These are phyloP conservation scores for Mastomys natalensis DNA, from an alignment of 2,113 vertebrate genomes.

Conservation along the genomic window DNA sequence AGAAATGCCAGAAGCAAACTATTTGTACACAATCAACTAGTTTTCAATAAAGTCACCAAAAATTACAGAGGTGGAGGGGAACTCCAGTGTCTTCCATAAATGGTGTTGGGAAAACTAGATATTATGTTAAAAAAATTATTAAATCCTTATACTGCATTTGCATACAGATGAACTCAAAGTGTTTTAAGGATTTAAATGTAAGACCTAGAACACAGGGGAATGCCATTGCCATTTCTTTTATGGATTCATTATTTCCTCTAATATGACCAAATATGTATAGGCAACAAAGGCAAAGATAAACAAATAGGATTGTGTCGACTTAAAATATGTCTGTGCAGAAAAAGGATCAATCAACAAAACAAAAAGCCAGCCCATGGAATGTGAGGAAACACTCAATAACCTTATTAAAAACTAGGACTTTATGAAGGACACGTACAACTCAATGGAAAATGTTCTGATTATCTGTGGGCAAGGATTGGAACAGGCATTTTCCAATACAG, in stretches of 20 bases:
- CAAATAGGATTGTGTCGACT: background rate
- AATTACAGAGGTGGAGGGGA: background rate
- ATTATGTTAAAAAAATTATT: background rate
- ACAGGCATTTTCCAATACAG: background rate
- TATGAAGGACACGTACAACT: background rate
- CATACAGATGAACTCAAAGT: background rate
- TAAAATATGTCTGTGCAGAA: background rate
- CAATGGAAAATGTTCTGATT: background rate
- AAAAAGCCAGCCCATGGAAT: background rate
- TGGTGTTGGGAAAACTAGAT: background rate
- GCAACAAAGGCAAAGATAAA: background rate
- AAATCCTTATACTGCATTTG: background rate
- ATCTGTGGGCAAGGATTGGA: background rate
- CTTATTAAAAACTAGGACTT: background rate
- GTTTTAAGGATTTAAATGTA: background rate
- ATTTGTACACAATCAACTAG: background rate
- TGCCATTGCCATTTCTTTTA: background rate
- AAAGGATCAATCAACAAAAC: background rate
- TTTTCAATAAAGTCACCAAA: background rate
- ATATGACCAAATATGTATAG: background rate
- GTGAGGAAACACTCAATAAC: background rate
- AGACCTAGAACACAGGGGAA: background rate
- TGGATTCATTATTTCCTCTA: background rate
- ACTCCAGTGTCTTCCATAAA: background rate
- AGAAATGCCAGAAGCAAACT: conserved; percentile 11